Percentiles rank a stretch among this genome's conserved stretches.
Evolutionary conservation across 2,797 vertebrate genomes (phyloP).

Genomic region (Argentina silus): DNA sequence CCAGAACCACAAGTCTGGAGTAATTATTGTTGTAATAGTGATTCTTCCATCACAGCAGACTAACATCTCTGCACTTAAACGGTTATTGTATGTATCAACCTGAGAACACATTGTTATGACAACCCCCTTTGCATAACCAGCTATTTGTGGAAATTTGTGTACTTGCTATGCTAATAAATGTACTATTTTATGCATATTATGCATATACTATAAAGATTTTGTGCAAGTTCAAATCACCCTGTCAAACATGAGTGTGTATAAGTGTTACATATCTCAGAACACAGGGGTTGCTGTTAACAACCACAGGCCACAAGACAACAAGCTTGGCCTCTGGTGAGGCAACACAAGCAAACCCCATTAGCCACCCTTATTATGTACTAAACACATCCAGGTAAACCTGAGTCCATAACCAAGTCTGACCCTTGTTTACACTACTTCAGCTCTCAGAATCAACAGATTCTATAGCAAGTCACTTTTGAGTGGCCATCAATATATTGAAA

Average conservation of each 20-base stretch:
- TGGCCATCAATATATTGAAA: not conserved
- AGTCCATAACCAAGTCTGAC: too few species aligned
- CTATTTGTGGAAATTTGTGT: not conserved
- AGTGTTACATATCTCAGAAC: not conserved
- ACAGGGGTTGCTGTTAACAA: not conserved
- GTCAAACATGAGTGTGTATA: not conserved
- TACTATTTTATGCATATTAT: not conserved
- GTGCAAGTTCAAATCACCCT: not conserved
- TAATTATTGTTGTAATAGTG: slow-evolving; percentile 47
- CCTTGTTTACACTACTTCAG: not conserved
- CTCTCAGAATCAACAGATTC: not conserved
- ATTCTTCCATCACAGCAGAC: not conserved
- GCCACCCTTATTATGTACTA: not conserved
- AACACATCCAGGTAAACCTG: not conserved
- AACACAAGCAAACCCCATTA: not conserved
- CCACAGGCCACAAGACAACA: not conserved
- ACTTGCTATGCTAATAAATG: not conserved
- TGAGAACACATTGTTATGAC: slow-evolving; percentile 44
- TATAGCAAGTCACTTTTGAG: not conserved
- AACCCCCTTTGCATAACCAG: not conserved
- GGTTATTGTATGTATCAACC: slow-evolving; percentile 40
- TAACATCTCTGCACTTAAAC: slow-evolving; percentile 14
- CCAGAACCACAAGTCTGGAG: slow-evolving; percentile 44
- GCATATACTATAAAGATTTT: not conserved
- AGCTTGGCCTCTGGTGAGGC: not conserved